Conservation (phyloP, 2,113 vertebrate genomes). For the Myotis davidii region DNA sequence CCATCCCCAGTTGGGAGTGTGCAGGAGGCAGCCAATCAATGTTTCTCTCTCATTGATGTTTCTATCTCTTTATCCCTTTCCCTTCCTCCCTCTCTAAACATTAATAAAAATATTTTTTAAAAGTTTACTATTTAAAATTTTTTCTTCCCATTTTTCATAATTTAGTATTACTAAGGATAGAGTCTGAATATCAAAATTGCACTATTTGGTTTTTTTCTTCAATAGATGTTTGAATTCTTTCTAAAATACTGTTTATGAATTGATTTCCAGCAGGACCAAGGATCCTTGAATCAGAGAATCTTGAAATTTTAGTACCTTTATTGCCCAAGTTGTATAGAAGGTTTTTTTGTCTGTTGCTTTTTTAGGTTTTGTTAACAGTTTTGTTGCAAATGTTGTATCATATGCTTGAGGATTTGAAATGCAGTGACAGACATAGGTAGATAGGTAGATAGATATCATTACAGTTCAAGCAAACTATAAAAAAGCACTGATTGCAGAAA, state of each 20-base stretch:
- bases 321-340: not conserved
- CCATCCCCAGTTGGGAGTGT: no score
- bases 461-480: not conserved
- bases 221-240: not conserved
- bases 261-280: not conserved
- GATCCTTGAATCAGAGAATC: not conserved
- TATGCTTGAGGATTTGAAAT: not conserved
- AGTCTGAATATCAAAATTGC: not conserved
- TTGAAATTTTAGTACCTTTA: not conserved
- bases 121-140: not conserved
- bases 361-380: not conserved
- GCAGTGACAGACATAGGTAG: not conserved
- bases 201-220: not conserved
- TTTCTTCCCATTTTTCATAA: conserved; percentile 25
- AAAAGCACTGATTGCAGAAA: not conserved
- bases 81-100: no score
- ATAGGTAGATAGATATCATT: not conserved
- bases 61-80: no score
- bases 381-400: not conserved
- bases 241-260: not conserved
- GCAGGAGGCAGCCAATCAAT: no score
- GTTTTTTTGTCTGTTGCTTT: not conserved
- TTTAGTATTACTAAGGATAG: not conserved
- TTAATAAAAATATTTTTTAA: no score
- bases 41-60: no score